Evolutionary conservation across 2,797 vertebrate species (phyloP), one percentile per base, ranked within the genome.

Genomic region (Oreochromis grahami): DNA sequence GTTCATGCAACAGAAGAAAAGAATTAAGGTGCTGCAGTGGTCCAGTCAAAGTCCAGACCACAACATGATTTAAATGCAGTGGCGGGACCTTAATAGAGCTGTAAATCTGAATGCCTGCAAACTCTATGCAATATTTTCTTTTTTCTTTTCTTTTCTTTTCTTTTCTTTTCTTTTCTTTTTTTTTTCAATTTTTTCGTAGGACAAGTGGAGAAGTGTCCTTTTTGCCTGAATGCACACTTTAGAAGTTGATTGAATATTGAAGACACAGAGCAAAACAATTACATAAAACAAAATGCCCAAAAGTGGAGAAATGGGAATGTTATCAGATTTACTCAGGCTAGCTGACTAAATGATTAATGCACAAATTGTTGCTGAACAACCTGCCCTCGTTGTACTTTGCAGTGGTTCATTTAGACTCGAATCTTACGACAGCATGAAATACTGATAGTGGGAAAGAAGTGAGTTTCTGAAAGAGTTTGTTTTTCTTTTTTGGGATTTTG

Each of bases 401-500:
- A 32, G 5, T 13, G 52, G 41, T 53, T 26, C 8, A 51, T 82
- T 58, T 76, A 19, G 24, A 43, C 2, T 11, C 34, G 50, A 17
- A 34, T 29, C 38, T n/a, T 63, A n/a, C 8, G 11, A 32, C 24
- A 72, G 50, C 6, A 65, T 48, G n/a, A 50, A 32, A 58, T 11
- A 6, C 17, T 17, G 80, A 4, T n/a, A 48, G 38, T 32, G 68
- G 10, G 78, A 45, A 26, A 45, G 26, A 24, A n/a, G 45, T 34
- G 6, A 34, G 53, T 29, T 80, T 81, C 50, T 90, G 76, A 91
- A 56, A 43, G 8, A 55, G 41, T 82, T 58, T 92, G 56, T 87
- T 80, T 72, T 93, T 87, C 84, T 93, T 19, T 74, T 12, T 45
- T 19, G 78, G 81, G 90, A 92, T 92, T 94, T 84, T 95, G 90